phyloP scores from a whole-genome alignment of 2,888 invertebrate genomes.

The Amaurobius ferox region DNA sequence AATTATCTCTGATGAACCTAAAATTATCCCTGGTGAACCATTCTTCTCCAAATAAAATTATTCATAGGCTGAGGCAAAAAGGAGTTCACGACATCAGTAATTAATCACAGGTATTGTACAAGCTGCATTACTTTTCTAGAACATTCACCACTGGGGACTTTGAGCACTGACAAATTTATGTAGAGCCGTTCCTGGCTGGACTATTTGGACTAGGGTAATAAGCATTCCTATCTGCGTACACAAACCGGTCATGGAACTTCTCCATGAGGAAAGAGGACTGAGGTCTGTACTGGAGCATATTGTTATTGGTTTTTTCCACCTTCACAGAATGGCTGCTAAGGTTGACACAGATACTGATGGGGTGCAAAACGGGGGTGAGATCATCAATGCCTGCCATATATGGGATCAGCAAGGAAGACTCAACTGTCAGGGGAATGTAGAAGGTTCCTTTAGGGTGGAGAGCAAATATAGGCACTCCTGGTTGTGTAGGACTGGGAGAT shows the following conservation, averaged over 20 bases:
- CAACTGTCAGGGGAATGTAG: slow-evolving; percentile 91
- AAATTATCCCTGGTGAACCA: no score
- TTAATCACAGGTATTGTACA: no score
- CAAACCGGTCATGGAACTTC: slow-evolving; percentile 50
- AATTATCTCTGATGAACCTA: no score
- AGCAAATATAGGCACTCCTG: slow-evolving; percentile 90
- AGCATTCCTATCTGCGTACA: slow-evolving; percentile 41
- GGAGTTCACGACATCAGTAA: no score
- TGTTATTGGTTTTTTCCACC: slow-evolving; percentile 23
- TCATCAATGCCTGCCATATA: slow-evolving; percentile 79
- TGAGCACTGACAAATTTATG: no score
- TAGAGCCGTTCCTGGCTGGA: slow-evolving; percentile 40
- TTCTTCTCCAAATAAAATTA: no score
- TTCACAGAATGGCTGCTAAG: slow-evolving; percentile 73
- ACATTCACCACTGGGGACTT: no score
- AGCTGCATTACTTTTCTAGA: no score
- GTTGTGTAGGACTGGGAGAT: slow-evolving; percentile 59
- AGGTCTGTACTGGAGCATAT: slow-evolving; percentile 11
- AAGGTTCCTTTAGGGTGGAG: slow-evolving; percentile 91
- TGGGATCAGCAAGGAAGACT: slow-evolving; percentile 84
- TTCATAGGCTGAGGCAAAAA: no score
- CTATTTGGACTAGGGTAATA: slow-evolving; percentile 41
- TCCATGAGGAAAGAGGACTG: slow-evolving; percentile 57
- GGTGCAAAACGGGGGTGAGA: slow-evolving; percentile 83
- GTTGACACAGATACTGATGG: slow-evolving; percentile 89